A percentile compares a stretch with the other conserved stretches of the same genome.
phyloP scores from a whole-genome alignment of 2,888 invertebrate species.

The Meghimatium bilineatum region DNA sequence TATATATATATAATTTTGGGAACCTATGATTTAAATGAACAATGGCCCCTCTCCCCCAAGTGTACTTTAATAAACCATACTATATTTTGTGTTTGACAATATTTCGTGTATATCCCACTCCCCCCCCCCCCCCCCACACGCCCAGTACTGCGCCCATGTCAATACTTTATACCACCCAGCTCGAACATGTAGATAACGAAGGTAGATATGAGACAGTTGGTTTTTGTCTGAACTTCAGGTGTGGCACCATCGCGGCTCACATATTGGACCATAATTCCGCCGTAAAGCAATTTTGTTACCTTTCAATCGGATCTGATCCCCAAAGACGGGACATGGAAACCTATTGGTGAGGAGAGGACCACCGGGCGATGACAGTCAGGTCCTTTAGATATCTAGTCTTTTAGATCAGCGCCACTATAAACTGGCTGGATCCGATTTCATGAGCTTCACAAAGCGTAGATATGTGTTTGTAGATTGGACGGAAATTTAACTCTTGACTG shows the following conservation, averaged over 20 bases:
- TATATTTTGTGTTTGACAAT: background rate
- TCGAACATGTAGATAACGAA: background rate
- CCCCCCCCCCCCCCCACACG: background rate
- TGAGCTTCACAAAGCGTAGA: background rate
- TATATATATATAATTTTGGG: too few relatives aligned
- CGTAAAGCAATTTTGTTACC: conserved; percentile 7
- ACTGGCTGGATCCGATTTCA: conserved; percentile 1
- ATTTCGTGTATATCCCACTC: background rate
- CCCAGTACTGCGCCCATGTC: background rate
- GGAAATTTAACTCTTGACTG: background rate
- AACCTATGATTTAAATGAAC: too few relatives aligned
- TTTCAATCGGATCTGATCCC: background rate
- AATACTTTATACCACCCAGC: conserved; percentile 9
- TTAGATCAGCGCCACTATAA: background rate
- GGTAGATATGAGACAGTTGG: background rate
- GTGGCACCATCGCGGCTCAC: background rate
- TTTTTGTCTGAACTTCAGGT: background rate
- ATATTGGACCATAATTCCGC: background rate
- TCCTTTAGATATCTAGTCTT: background rate
- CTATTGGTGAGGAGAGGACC: conserved; percentile 3
- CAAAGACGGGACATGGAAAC: background rate
- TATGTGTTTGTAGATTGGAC: background rate
- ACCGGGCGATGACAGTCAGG: conserved; percentile 1
- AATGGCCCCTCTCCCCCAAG: too few relatives aligned
- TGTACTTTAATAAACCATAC: too few relatives aligned